Evolutionary conservation across 2,888 invertebrate genomes (phyloP).

Genomic region (Anthrax anthrax): DNA sequence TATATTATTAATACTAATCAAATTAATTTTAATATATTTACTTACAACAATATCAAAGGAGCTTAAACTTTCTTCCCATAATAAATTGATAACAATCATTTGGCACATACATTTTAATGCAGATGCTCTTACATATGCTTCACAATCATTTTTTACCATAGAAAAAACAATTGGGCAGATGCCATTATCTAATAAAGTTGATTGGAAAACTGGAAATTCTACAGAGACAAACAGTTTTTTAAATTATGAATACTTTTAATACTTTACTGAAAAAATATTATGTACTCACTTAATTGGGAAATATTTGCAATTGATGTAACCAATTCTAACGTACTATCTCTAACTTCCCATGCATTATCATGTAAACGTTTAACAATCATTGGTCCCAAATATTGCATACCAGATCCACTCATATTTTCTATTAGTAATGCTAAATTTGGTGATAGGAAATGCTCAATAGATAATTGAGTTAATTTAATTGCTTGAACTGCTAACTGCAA

Average conservation of each 20-base stretch:
- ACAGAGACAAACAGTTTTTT: neutral
- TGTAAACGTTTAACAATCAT: slow-evolving; percentile 55
- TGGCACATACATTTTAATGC: slow-evolving; percentile 56
- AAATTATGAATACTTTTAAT: slow-evolving; percentile 13
- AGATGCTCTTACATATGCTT: slow-evolving; percentile 61
- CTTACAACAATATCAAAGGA: slow-evolving; percentile 48
- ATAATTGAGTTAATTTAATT: slow-evolving; percentile 51
- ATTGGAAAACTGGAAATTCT: slow-evolving; percentile 69
- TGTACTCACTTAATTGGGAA: slow-evolving; percentile 51
- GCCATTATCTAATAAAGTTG: slow-evolving; percentile 48
- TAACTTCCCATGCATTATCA: slow-evolving; percentile 62
- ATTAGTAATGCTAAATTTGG: slow-evolving; percentile 61
- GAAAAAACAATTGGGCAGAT: slow-evolving; percentile 49
- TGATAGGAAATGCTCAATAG: slow-evolving; percentile 59
- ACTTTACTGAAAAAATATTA: slow-evolving; percentile 12
- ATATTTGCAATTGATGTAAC: slow-evolving; percentile 53
- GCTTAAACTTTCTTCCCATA: slow-evolving; percentile 51
- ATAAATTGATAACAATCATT: slow-evolving; percentile 45
- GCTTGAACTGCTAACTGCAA: slow-evolving; percentile 55
- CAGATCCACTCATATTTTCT: slow-evolving; percentile 48
- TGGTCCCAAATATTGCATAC: slow-evolving; percentile 49
- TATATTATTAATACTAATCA: neutral
- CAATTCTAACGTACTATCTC: slow-evolving; percentile 62
- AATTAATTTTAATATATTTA: slow-evolving; percentile 4
- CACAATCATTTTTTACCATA: slow-evolving; percentile 51